These are phyloP conservation scores for Leptoclinus maculatus DNA, from an alignment of 2,797 vertebrate genomes.

Conservation along the genomic window DNA sequence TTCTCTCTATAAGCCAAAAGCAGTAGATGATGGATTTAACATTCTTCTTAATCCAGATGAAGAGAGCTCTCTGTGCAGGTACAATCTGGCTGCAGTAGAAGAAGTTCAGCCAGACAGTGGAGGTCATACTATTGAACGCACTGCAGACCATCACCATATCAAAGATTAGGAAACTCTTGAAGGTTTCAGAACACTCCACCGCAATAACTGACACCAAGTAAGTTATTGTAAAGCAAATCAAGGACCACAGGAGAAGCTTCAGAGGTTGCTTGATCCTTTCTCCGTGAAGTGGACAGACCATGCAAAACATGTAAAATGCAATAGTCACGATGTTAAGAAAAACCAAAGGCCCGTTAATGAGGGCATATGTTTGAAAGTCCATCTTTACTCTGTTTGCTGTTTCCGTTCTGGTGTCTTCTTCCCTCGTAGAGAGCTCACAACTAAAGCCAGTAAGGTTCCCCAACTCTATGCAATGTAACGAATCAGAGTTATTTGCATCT, in stretches of 20 bases:
- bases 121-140: conserved; percentile 24
- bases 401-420: not conserved
- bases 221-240: conserved; percentile 35
- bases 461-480: not conserved
- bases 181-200: accelerated
- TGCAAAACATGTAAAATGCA: not conserved
- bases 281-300: conserved; percentile 34
- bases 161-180: accelerated
- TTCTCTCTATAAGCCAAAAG: conserved; percentile 37
- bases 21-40: conserved; percentile 59
- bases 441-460: not conserved
- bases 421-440: too few relatives aligned
- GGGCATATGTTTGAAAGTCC: not conserved
- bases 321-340: too few relatives aligned
- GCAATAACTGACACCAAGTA: not conserved
- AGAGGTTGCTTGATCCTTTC: conserved; percentile 63
- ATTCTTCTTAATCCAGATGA: conserved; percentile 68
- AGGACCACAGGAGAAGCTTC: conserved; percentile 52
- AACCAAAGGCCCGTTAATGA: too few relatives aligned
- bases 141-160: accelerated
- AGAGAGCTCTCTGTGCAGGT: conserved; percentile 39
- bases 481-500: not conserved
- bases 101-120: conserved; percentile 64
- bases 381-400: too few relatives aligned
- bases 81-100: conserved; percentile 72